Conservation (phyloP, 2,113 vertebrate species). For the Ailurus styani region DNA sequence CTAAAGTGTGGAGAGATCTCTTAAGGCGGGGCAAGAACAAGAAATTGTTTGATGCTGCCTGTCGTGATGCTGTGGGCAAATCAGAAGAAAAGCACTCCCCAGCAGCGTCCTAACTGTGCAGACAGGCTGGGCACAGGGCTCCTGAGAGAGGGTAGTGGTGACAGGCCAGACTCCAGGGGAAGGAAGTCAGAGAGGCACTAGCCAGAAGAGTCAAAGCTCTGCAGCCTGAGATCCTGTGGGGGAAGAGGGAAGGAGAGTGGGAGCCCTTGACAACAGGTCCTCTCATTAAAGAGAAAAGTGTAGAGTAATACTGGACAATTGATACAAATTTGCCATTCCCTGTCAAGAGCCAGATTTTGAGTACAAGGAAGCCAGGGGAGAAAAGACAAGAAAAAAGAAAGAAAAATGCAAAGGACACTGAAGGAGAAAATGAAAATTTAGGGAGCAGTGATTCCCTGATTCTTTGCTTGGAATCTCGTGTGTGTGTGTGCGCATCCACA, state of each 20-base stretch:
- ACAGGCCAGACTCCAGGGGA: background rate
- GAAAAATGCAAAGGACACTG: background rate
- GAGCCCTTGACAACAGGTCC: background rate
- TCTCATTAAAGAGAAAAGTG: background rate
- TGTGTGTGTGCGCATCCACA: background rate
- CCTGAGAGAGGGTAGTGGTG: background rate
- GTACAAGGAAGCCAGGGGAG: background rate
- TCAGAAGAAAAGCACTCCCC: background rate
- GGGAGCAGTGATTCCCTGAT: background rate
- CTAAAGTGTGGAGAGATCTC: background rate
- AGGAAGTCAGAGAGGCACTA: background rate
- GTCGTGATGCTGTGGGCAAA: accelerated
- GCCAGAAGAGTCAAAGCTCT: background rate
- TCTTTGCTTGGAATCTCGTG: background rate
- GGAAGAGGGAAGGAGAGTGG: background rate
- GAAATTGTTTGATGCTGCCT: background rate
- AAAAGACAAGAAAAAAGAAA: background rate
- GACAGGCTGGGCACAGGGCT: background rate
- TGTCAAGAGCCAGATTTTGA: background rate
- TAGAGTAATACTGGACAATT: background rate
- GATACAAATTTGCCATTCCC: background rate
- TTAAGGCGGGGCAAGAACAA: background rate
- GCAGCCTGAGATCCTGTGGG: background rate
- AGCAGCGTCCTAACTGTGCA: background rate
- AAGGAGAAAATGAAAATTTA: background rate